Conservation (phyloP, 2,113 vertebrate genomes). For the Onychostoma macrolepis region DNA sequence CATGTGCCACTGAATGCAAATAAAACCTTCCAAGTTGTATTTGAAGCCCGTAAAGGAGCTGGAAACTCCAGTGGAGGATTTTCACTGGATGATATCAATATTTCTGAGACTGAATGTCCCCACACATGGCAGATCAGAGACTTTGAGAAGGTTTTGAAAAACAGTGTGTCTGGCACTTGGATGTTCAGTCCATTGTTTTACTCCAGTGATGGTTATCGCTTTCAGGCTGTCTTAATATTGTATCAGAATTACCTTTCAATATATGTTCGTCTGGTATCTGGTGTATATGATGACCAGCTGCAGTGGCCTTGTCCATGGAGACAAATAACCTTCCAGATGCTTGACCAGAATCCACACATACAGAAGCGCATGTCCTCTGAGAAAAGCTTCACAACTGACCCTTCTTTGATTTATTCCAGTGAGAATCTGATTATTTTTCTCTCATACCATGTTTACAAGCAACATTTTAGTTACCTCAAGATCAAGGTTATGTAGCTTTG, state of each 20-base stretch:
- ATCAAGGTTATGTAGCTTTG: not conserved
- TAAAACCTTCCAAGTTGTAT: slow-evolving; percentile 76
- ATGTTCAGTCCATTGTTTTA: slow-evolving; percentile 80
- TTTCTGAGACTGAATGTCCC: slow-evolving; percentile 84
- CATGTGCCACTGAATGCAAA: slow-evolving; percentile 62
- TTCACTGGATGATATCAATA: slow-evolving; percentile 87
- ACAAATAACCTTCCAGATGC: slow-evolving; percentile 75
- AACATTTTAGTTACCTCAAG: not conserved
- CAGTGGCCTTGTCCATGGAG: slow-evolving; percentile 83
- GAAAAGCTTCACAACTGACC: not conserved
- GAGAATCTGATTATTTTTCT: not conserved
- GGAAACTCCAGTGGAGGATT: slow-evolving; percentile 78
- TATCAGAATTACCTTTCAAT: slow-evolving; percentile 56
- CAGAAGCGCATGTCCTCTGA: slow-evolving; percentile 78
- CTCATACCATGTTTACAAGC: not conserved
- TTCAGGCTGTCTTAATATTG: slow-evolving; percentile 60
- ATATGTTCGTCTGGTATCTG: slow-evolving; percentile 78
- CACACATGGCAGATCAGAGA: slow-evolving; percentile 78
- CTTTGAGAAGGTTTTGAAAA: slow-evolving; percentile 39
- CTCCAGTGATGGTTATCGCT: slow-evolving; percentile 82
- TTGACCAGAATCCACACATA: slow-evolving; percentile 80
- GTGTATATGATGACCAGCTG: slow-evolving; percentile 77
- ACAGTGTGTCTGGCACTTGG: not conserved
- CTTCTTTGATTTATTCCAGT: not conserved
- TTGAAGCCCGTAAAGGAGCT: slow-evolving; percentile 75